Evolutionary conservation across 2,797 vertebrate species (phyloP).

Genomic region (Lateolabrax maculatus): DNA sequence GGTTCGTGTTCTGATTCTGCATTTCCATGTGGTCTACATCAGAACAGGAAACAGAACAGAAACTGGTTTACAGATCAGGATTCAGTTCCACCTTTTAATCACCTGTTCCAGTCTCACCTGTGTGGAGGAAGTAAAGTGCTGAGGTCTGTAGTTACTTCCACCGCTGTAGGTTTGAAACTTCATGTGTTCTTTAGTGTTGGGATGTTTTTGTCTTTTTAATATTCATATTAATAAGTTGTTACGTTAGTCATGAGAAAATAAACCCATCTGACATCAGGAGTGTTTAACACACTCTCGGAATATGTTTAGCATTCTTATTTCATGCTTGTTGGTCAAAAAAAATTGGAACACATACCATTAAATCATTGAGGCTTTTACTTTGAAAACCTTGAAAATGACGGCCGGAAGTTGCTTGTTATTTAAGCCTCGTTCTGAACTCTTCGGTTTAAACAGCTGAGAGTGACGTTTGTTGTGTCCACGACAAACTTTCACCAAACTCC

Average conservation of each 20-base stretch:
- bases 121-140: no score
- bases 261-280: no score
- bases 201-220: no score
- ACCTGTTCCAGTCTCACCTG: no score
- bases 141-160: no score
- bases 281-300: no score
- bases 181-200: no score
- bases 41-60: background rate
- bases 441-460: background rate
- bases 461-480: no score
- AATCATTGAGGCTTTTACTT: conserved; percentile 6
- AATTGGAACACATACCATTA: background rate
- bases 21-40: background rate
- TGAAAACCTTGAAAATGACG: fast-evolving
- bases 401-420: conserved; percentile 1
- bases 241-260: no score
- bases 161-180: no score
- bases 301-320: background rate
- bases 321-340: background rate
- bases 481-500: background rate
- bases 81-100: no score
- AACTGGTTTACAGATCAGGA: background rate
- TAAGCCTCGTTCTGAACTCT: background rate
- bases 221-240: no score
- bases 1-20: background rate